Evolutionary conservation across 2,113 vertebrate species (phyloP), one percentile per base, ranked within the genome.

Genomic region (Pithys albifrons): DNA sequence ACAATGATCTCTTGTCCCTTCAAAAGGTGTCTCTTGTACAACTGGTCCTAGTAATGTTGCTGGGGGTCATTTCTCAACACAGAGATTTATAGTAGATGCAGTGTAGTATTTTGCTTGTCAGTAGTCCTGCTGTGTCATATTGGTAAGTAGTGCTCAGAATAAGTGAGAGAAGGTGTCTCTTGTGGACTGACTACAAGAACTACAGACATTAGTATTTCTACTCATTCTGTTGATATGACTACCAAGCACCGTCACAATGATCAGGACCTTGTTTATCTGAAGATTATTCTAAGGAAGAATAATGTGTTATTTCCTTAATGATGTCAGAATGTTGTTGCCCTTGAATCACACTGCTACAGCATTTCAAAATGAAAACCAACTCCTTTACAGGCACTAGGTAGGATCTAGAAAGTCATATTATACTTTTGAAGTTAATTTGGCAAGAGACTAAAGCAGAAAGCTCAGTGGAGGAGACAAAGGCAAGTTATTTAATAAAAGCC

Each of bases 391-490:
- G 31, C 14, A 29, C 4, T 54, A 25, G 23, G 5, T 66, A 64
- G 31, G 5, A 18, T 37, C 52, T 88, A 77, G 48, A 81, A 83
- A 61, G 31, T 89, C 37, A 39, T 29, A 7, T 69, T 65, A 37
- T 43, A 82, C 17, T 20, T 95, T 93, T 58, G 91, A 86, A 69
- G 48, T 88, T 81, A 74, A 95, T 92, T 92, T 91, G 65, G 8
- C 45, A 86, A 74, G 48, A 10, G 8, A 80, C 33, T 75, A 75
- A 93, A 88, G 35, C 22, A 92, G 45, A 70, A 90, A 87, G 24
- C 70, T 93, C 24, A 43, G 27, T 59, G 27, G 14, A 89, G 71
- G 55, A 86, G 45, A 82, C 55, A 48, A 43, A 84, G 33, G 48
- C 29, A 74, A 93, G 31, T 33, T 86, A 35, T 59, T 85, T 88